phyloP scores from a whole-genome alignment of 2,888 invertebrate genomes.

The Helobdella robusta region DNA sequence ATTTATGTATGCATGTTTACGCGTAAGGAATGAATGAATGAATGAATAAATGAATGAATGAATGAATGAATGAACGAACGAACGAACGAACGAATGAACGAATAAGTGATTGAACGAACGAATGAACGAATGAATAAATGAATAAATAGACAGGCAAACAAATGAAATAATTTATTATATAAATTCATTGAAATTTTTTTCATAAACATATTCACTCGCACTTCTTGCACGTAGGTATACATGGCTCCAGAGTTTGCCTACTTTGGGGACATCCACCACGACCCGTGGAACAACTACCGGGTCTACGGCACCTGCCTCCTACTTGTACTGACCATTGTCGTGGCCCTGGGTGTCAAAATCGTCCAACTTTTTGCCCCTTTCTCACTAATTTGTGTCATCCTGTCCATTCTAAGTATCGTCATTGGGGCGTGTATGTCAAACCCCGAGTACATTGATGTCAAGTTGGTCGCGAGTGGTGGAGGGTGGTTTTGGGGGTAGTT shows the following conservation, averaged over 20 bases:
- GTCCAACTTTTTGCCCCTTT: constrained; percentile 94
- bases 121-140: too few relatives aligned
- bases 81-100: too few relatives aligned
- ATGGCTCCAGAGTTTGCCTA: constrained; percentile 60
- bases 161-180: too few relatives aligned
- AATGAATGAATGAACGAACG: too few relatives aligned
- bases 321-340: constrained; percentile 74
- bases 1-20: too few relatives aligned
- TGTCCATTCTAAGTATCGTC: constrained; percentile 85
- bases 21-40: too few relatives aligned
- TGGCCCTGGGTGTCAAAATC: constrained; percentile 88
- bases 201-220: too few relatives aligned
- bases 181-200: too few relatives aligned
- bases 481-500: too few relatives aligned
- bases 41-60: too few relatives aligned
- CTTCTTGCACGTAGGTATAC: constrained; percentile 37
- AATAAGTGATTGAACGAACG: too few relatives aligned
- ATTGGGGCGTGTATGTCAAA: constrained; percentile 65
- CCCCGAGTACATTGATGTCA: constrained; percentile 25
- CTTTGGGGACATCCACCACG: constrained; percentile 64
- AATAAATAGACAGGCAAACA: too few relatives aligned
- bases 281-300: constrained; percentile 87
- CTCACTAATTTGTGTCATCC: constrained; percentile 82
- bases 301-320: constrained; percentile 83
- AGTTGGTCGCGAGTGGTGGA: not conserved